A percentile compares a stretch with the other conserved stretches of the same genome.
Evolutionary conservation across 1,140 invertebrate species (phyloP).

Genomic region (Rhysida immarginata): DNA sequence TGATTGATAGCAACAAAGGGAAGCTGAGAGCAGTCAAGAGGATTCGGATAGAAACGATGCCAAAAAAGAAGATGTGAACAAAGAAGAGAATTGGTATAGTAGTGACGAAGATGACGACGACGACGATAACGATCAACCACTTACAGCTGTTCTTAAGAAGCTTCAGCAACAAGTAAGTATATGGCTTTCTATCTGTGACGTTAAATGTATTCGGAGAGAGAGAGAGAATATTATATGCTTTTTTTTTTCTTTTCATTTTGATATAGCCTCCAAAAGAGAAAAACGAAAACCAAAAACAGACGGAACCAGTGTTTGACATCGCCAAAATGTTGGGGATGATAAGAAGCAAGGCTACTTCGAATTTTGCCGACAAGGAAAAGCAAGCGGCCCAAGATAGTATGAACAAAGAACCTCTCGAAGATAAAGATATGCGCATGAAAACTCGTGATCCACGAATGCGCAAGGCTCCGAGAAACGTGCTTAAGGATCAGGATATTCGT

Average conservation of each 20-base stretch:
- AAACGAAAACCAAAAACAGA: neutral
- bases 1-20: conserved; percentile 41
- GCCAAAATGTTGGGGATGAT: neutral
- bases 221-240: too few relatives aligned
- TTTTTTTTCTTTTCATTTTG: neutral
- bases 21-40: conserved; percentile 26
- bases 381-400: neutral
- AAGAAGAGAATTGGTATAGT: conserved; percentile 50
- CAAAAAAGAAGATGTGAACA: conserved; percentile 35
- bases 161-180: conserved; percentile 18
- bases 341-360: neutral
- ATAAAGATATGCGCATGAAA: neutral
- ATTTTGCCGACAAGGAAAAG: neutral
- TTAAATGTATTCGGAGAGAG: too few relatives aligned
- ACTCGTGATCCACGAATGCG: neutral
- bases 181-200: too few relatives aligned
- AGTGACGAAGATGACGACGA: conserved; percentile 40
- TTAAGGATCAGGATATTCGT: too few relatives aligned
- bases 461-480: neutral
- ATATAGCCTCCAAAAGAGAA: neutral
- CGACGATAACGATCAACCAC: conserved; percentile 30
- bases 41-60: conserved; percentile 23
- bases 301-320: neutral
- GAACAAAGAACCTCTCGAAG: neutral
- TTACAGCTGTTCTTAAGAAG: conserved; percentile 24